Base-by-base conservation (phyloP, 92 coral and sea anemone genomes). In the Plumapathes pennacea region DNA sequence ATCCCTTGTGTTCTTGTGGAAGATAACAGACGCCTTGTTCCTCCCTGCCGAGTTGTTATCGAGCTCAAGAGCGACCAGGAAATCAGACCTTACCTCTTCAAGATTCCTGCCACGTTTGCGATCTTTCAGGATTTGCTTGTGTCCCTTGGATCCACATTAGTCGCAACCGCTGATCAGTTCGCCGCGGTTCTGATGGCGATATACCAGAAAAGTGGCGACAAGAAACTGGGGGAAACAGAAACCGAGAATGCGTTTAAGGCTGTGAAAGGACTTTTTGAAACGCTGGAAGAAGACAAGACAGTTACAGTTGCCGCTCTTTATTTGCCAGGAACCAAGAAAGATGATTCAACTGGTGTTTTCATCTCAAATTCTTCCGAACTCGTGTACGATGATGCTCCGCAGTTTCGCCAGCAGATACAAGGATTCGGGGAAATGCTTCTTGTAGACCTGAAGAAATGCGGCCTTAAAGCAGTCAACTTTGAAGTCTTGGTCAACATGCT, bases 1-100 rank as follows among this genome's bases (percentile, higher is more conserved):
- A 56, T 46, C 0, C 66, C 70, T 15, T 85, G 84, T 41, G 11
- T 85, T 52, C 21, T 69, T 14, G 83, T 83, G 11, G 87, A 73
- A 20, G 11, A 33, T 1, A 87, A 84, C 1, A 17, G 46, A 41
- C 84, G 71, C 4, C 60, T 88, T 12, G 79, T 78, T 4, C 50
- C 37, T 15, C 72, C 84, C 1, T 50, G 64, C 23, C 96, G 83
- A 44, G 45, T 74, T 0, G 80, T 64, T 1, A 38, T 84, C 0
- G 83, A 78, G 2, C 8, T 88, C 44, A 51, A 33, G 8, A 22
- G 14, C 11, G 29, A 45, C 2, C 41, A 49, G 1, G 76, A 67
- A 58, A 78, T 88, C 24, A 20, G 22, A 2, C 96, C 96, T 17
- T 88, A 65, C 34, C 73, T 88, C 13, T 88, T 78, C 80, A 61